Evolutionary conservation across 35 echinoderm and acorn worm genomes (phyloP).

Genomic region (Ptychodera flava): DNA sequence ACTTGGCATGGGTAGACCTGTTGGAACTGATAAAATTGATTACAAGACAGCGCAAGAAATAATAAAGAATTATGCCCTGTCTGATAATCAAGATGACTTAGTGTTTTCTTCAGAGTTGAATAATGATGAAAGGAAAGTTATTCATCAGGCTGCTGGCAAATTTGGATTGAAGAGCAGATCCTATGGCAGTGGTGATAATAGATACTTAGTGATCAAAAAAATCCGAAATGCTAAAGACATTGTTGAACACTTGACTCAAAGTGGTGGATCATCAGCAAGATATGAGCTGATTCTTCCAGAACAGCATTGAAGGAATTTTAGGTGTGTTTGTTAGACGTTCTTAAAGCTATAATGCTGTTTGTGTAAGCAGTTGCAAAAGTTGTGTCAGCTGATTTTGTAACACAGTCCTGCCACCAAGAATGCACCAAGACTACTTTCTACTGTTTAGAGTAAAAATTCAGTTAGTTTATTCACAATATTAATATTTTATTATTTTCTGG

Average conservation of each 20-base stretch:
- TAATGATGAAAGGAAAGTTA: neutral
- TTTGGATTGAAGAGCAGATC: constrained; percentile 1
- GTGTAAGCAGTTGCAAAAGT: no score
- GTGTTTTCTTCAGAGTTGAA: constrained; percentile 6
- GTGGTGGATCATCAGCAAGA: neutral
- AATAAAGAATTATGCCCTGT: constrained; percentile 5
- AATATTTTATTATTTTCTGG: no score
- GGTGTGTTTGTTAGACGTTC: no score
- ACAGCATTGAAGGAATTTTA: no score
- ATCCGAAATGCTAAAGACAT: neutral
- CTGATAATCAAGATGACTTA: neutral
- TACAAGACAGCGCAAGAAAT: neutral
- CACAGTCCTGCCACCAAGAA: no score
- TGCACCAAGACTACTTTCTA: no score
- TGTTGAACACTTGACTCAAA: neutral
- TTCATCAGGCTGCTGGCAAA: neutral
- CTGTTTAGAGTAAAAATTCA: no score
- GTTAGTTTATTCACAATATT: no score
- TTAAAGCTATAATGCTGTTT: no score
- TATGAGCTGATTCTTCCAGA: neutral
- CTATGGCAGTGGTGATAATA: neutral
- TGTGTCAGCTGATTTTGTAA: no score
- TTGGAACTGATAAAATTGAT: neutral
- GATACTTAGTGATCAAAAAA: neutral
- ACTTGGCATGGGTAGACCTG: neutral